Percentiles rank a stretch among this genome's conserved stretches.
Evolutionary conservation across 2,888 invertebrate species (phyloP).

Genomic region (Aphidius colemani): DNA sequence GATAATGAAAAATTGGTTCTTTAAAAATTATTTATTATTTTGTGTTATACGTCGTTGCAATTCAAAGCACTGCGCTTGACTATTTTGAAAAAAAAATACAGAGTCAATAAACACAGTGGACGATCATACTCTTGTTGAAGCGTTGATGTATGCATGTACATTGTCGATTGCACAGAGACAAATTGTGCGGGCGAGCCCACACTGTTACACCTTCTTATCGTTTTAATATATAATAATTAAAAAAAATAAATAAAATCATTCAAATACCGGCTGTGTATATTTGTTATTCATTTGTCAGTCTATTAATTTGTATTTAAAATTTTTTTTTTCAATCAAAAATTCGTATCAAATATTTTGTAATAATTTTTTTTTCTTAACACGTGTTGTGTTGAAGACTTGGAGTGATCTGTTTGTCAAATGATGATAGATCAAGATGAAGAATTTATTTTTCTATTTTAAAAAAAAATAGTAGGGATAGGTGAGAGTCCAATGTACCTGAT

Average conservation of each 20-base stretch:
- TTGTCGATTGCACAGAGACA: slow-evolving; percentile 8
- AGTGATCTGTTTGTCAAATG: not conserved
- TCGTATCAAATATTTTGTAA: not conserved
- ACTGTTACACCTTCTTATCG: slow-evolving; percentile 24
- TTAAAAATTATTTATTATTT: too few species aligned
- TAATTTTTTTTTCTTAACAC: not conserved
- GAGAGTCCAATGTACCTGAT: slow-evolving; percentile 16
- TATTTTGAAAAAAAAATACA: not conserved
- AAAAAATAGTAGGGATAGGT: not conserved
- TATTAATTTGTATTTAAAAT: too few species aligned
- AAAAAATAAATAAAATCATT: slow-evolving; percentile 4
- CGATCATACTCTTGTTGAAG: not conserved
- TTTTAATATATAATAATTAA: slow-evolving; percentile 2
- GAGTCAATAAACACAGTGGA: slow-evolving; percentile 1
- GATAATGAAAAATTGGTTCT: not conserved
- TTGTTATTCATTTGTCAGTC: too few species aligned
- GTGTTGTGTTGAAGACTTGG: too few species aligned
- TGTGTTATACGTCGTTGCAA: not conserved
- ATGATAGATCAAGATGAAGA: too few species aligned
- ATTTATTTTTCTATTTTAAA: too few species aligned
- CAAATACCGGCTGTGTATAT: not conserved
- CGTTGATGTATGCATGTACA: slow-evolving; percentile 10
- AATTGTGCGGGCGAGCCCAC: slow-evolving; percentile 25
- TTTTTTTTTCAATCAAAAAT: too few species aligned
- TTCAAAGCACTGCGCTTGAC: slow-evolving; percentile 11